phyloP scores from a whole-genome alignment of 2,888 invertebrate genomes.

The Cerceris rybyensis region DNA sequence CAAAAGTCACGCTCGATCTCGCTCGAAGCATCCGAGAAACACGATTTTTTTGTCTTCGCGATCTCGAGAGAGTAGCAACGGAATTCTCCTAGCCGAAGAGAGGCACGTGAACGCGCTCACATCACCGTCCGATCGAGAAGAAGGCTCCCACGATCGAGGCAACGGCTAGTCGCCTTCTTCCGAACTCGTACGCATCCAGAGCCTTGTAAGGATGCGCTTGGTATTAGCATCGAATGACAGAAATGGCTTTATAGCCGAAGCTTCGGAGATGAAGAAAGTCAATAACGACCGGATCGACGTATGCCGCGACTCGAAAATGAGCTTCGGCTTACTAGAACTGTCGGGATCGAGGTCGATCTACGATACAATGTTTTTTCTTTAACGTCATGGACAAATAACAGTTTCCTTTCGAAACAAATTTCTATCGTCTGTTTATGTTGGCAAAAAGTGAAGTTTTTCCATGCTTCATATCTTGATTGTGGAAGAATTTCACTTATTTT shows the following conservation, averaged over 20 bases:
- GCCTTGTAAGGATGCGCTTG: constrained; percentile 69
- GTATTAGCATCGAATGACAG: constrained; percentile 75
- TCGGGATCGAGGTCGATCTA: constrained; percentile 25
- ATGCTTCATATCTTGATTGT: no score
- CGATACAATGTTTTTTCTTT: neutral
- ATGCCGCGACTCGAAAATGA: constrained; percentile 9
- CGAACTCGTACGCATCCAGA: constrained; percentile 48
- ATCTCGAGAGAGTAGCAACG: constrained; percentile 18
- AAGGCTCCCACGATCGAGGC: constrained; percentile 65
- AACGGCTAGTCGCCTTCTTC: constrained; percentile 48
- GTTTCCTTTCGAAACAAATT: no score
- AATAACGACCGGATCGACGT: constrained; percentile 58
- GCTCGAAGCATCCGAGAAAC: constrained; percentile 52
- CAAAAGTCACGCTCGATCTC: constrained; percentile 52
- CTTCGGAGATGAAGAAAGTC: constrained; percentile 67
- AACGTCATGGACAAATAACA: neutral
- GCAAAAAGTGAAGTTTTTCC: no score
- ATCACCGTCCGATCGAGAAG: constrained; percentile 32
- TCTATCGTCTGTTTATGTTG: no score
- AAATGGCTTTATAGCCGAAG: constrained; percentile 75
- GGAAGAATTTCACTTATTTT: no score
- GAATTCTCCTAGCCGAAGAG: constrained; percentile 49
- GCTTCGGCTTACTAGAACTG: constrained; percentile 13
- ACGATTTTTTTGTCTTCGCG: constrained; percentile 47
- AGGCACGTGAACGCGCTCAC: constrained; percentile 29